These are phyloP conservation scores for Protaetia brevitarsis DNA, from an alignment of 1,140 invertebrate species.

Conservation along the genomic window DNA sequence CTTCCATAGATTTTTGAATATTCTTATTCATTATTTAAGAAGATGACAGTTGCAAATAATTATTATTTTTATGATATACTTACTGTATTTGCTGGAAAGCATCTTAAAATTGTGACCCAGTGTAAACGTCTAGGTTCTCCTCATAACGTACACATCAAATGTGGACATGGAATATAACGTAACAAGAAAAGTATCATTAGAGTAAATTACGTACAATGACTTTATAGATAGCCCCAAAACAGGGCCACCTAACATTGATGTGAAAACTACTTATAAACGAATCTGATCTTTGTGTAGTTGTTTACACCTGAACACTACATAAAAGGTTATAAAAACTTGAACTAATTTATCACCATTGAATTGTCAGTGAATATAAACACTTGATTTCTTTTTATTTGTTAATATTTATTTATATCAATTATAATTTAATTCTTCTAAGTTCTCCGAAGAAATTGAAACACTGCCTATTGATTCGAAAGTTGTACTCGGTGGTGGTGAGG, in stretches of 20 bases:
- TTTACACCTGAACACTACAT: neutral
- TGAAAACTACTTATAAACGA: neutral
- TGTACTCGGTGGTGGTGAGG: neutral
- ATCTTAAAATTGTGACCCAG: too few species aligned
- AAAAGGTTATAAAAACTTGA: neutral
- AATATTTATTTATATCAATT: conserved; percentile 1
- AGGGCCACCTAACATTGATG: neutral
- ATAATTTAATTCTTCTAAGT: neutral
- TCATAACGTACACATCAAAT: neutral
- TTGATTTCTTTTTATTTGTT: neutral
- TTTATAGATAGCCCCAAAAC: neutral
- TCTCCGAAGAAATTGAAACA: neutral
- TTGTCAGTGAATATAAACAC: neutral
- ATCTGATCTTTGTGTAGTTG: conserved; percentile 1
- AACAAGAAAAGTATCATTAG: conserved; percentile 3
- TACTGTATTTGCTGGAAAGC: too few species aligned
- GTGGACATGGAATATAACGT: neutral
- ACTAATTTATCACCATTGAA: conserved; percentile 3
- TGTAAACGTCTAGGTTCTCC: neutral
- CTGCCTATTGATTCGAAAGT: too few species aligned
- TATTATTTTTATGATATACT: too few species aligned
- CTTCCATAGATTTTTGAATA: too few species aligned
- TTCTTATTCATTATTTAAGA: too few species aligned
- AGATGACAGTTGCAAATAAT: too few species aligned
- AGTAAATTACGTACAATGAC: neutral